Evolutionary conservation across 2,113 vertebrate genomes (phyloP).

Genomic region (Zosterops pallidus): DNA sequence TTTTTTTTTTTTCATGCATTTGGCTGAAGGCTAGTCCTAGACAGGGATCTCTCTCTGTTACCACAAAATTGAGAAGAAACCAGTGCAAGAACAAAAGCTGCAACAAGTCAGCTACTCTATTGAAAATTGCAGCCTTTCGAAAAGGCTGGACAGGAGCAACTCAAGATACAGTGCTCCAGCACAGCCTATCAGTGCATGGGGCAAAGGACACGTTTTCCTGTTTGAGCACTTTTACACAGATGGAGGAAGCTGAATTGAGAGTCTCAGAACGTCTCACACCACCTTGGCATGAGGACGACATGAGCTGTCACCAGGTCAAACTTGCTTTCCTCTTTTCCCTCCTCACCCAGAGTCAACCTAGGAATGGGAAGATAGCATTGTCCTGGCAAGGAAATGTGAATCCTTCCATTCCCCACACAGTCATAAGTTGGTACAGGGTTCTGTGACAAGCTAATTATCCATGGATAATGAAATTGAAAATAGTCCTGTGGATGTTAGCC

Average conservation of each 20-base stretch:
- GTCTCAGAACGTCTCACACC: neutral
- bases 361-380: constrained; percentile 17
- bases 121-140: neutral
- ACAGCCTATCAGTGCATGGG: neutral
- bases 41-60: neutral
- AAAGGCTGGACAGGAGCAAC: neutral
- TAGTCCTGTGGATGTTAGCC: neutral
- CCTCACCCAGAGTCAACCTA: neutral
- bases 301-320: neutral
- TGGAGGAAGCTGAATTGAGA: neutral
- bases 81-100: neutral
- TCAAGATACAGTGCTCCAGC: fast-evolving
- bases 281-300: neutral
- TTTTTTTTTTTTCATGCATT: neutral
- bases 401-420: constrained; percentile 69
- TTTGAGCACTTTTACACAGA: neutral
- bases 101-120: neutral
- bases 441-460: neutral
- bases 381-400: constrained; percentile 45
- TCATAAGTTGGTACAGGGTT: constrained; percentile 81
- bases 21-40: neutral
- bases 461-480: neutral
- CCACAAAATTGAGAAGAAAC: neutral
- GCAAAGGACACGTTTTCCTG: neutral
- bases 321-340: neutral